A percentile compares a stretch with the other conserved stretches of the same genome.
These are phyloP conservation scores for Lasioglossum vierecki DNA, from an alignment of 2,888 invertebrate species.

Conservation along the genomic window DNA sequence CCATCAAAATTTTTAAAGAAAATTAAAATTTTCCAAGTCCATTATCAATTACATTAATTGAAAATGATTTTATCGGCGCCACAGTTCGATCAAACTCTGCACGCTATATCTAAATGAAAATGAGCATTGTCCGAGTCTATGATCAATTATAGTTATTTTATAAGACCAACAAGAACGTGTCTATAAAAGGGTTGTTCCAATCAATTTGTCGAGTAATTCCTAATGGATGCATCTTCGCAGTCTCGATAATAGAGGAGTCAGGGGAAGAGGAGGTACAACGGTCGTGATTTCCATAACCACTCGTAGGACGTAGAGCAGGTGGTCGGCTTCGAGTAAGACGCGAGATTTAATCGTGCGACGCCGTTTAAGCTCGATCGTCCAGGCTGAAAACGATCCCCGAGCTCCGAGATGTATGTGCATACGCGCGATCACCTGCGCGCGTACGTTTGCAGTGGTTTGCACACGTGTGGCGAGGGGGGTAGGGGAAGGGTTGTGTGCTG, in stretches of 20 bases:
- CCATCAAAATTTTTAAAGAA: no score
- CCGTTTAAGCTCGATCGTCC: slow-evolving; percentile 32
- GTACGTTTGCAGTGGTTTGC: background rate
- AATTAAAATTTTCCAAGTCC: no score
- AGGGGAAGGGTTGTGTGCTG: slow-evolving; percentile 6
- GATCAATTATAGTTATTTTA: no score
- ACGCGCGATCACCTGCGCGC: background rate
- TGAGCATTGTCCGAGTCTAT: no score
- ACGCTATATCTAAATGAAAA: no score
- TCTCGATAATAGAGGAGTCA: background rate
- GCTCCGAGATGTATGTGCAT: background rate
- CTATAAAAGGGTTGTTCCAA: no score
- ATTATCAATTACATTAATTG: no score
- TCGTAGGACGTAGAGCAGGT: slow-evolving; percentile 11
- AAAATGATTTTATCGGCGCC: no score
- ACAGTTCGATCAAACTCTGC: no score
- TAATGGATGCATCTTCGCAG: background rate
- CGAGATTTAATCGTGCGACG: slow-evolving; percentile 41
- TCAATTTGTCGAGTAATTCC: background rate
- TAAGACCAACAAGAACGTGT: background rate
- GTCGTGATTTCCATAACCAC: slow-evolving; percentile 20
- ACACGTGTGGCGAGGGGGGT: slow-evolving; percentile 4
- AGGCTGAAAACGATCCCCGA: slow-evolving; percentile 10
- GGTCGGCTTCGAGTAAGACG: slow-evolving; percentile 14
- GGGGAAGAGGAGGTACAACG: background rate